Base-by-base conservation (phyloP, 2,888 invertebrate species). In the Ophonus ardosiacus region DNA sequence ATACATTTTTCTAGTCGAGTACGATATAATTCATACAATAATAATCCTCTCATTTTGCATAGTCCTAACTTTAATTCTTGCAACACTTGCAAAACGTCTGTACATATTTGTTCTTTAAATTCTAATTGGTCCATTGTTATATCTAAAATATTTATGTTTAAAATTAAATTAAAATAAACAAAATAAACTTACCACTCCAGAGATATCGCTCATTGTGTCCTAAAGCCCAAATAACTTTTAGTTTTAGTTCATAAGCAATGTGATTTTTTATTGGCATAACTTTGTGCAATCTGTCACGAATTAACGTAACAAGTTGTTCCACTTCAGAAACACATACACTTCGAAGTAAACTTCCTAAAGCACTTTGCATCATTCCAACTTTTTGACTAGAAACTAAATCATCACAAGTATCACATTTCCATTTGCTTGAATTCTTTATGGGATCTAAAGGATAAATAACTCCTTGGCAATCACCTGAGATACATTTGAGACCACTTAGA, bases 171-270 rank as follows among this genome's bases (percentile, higher is more conserved):
- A 21, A 31, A 6, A 15, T 13, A 68, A 68, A 38, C 31, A 24
- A 38, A 63, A 24, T 5, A 21, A 59, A 8, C 91, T 91, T 91
- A 95, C 95, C 94, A 89, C 92, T 90, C 93, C 93, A 95, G 68
- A 90, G 90, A 87, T 92, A 92, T 86, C 92, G 93, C 61, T 93
- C 91, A 10, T 90, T 89, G 87, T 94, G 92, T 51, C 95, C 95
- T 85, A 94, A 92, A 80, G 93, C 92, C 91, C 94, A 95, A 86
- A 95, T 91, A 8, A 95, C 91, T 85, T 93, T 92, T 88, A 93
- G 94, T 88, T 95, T 94, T 80, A 95, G 90, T 88, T 95, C 94
- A 38, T 94, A 89, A 78, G 93, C 92, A 68, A 94, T 92, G 89
- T 95, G 94, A 90, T 94, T 95, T 18, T 92, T 92, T 71, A 91